Percentiles rank a stretch among this genome's conserved stretches.
These are phyloP conservation scores for Diglossa cyanea DNA, from an alignment of 2,797 vertebrate genomes.

Conservation along the genomic window DNA sequence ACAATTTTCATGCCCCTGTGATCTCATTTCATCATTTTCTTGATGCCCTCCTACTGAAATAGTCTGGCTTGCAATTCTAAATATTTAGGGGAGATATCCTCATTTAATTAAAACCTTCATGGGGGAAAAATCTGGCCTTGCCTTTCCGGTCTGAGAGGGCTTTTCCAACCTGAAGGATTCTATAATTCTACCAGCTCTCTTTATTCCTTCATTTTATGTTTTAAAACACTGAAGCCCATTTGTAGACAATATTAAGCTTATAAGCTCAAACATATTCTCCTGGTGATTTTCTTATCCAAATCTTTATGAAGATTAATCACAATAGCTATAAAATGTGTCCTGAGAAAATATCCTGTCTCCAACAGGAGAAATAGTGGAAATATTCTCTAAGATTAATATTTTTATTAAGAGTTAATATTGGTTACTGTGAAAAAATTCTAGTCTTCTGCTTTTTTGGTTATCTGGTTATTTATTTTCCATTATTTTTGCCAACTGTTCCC, in stretches of 20 bases:
- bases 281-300: not conserved
- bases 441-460: not conserved
- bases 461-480: not conserved
- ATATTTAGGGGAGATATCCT: not conserved
- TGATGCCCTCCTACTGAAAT: not conserved
- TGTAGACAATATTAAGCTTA: not conserved
- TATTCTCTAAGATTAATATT: not conserved
- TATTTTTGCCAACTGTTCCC: not conserved
- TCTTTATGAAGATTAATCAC: not conserved
- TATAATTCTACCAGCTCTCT: not conserved
- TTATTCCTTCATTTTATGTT: not conserved
- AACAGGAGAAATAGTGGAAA: not conserved
- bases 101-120: not conserved
- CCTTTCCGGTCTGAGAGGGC: not conserved
- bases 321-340: not conserved
- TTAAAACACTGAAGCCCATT: not conserved
- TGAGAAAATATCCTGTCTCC: not conserved
- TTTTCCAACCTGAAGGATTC: not conserved
- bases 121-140: not conserved
- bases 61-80: not conserved
- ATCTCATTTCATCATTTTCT: not conserved
- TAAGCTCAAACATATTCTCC: not conserved
- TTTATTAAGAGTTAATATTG: not conserved
- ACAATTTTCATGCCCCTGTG: not conserved
- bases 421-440: not conserved